A percentile compares a stretch with the other conserved stretches of the same genome.
phyloP scores from a whole-genome alignment of 2,797 vertebrate species.

The Leptoclinus maculatus region DNA sequence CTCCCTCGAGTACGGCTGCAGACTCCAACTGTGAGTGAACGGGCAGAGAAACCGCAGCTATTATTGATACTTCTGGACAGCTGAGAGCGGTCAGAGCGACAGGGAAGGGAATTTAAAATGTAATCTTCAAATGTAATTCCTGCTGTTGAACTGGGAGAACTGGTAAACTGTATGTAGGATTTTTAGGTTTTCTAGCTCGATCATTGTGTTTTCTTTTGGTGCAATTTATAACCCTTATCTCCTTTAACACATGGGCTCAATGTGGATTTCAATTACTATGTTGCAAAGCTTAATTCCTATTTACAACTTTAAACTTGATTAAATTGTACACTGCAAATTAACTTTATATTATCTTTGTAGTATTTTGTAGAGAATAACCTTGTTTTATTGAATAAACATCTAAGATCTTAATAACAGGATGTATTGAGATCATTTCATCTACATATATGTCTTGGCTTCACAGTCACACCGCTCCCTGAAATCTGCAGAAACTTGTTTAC shows the following conservation, averaged over 20 bases:
- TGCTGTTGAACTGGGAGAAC: slow-evolving; percentile 19
- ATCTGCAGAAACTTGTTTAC: slow-evolving; percentile 21
- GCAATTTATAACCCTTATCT: slow-evolving; percentile 37
- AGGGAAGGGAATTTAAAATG: slow-evolving; percentile 3
- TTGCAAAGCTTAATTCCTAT: background rate
- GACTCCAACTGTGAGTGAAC: slow-evolving; percentile 79
- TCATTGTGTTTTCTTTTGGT: slow-evolving; percentile 29
- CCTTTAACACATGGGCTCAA: slow-evolving; percentile 12
- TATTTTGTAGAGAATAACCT: slow-evolving; percentile 52
- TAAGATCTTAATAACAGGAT: slow-evolving; percentile 5
- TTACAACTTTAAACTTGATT: slow-evolving; percentile 25
- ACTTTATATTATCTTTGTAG: slow-evolving; percentile 55
- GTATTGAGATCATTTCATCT: background rate
- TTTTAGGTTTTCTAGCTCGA: slow-evolving; percentile 8
- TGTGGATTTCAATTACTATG: slow-evolving; percentile 1
- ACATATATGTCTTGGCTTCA: background rate
- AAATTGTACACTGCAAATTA: slow-evolving; percentile 3
- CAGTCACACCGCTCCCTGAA: background rate
- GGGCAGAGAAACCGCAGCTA: slow-evolving; percentile 18
- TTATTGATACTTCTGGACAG: slow-evolving; percentile 33
- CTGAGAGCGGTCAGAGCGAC: slow-evolving; percentile 23
- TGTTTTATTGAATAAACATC: slow-evolving; percentile 62
- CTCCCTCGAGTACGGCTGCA: slow-evolving; percentile 79
- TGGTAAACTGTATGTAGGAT: slow-evolving; percentile 12
- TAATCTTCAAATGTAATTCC: slow-evolving; percentile 7